These are phyloP conservation scores for Clytia hemisphaerica DNA, from an alignment of 30 jellyfish, hydroid and myxozoan genomes.

Conservation along the genomic window DNA sequence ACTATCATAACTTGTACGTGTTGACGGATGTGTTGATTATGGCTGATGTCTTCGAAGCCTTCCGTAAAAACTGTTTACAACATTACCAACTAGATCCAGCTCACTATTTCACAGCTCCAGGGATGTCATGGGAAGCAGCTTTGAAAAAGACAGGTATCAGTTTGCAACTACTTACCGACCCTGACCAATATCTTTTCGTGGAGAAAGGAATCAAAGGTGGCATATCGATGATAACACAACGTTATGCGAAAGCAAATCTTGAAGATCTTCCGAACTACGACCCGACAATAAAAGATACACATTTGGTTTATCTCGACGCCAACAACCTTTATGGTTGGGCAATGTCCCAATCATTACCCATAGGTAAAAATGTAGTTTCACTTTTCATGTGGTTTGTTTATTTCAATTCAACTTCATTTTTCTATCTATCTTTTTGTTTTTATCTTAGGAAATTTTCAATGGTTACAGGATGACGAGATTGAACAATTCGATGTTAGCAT, in stretches of 20 bases:
- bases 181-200: no score
- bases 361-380: no score
- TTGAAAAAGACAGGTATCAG: background rate
- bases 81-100: conserved; percentile 40
- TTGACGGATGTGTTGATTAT: conserved; percentile 12
- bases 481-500: no score
- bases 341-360: conserved; percentile 53
- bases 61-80: conserved; percentile 10
- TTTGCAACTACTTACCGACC: conserved; percentile 4
- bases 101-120: conserved; percentile 50
- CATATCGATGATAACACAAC: background rate
- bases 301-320: conserved; percentile 52
- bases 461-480: no score
- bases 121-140: conserved; percentile 41
- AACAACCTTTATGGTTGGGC: conserved; percentile 67
- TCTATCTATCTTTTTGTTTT: no score
- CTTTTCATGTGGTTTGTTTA: no score
- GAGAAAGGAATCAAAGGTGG: conserved; percentile 25
- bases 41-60: conserved; percentile 39
- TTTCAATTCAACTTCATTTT: no score
- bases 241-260: background rate
- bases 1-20: conserved; percentile 2
- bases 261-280: background rate
- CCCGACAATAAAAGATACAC: no score
- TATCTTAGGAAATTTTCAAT: no score